phyloP scores from a whole-genome alignment of 2,113 vertebrate species.

The Apeltes quadracus region DNA sequence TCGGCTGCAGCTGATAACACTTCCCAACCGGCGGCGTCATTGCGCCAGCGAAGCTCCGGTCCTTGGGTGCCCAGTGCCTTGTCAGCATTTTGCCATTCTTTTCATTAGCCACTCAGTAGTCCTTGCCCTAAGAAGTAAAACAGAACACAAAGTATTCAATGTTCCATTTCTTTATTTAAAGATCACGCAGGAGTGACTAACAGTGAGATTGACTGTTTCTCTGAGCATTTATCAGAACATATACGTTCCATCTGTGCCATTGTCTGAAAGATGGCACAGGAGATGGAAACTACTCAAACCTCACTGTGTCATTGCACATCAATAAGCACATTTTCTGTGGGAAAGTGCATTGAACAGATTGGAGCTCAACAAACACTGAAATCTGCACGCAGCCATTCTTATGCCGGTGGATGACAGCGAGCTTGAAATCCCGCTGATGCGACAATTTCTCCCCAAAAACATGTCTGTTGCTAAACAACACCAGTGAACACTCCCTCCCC shows the following conservation, averaged over 20 bases:
- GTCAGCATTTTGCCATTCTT: background rate
- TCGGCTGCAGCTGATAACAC: background rate
- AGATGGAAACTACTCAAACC: background rate
- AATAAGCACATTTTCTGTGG: background rate
- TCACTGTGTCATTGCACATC: background rate
- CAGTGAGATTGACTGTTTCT: background rate
- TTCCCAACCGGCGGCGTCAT: background rate
- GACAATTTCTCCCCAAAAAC: conserved; percentile 68
- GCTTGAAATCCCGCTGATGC: conserved; percentile 71
- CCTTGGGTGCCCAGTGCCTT: background rate
- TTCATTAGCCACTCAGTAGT: background rate
- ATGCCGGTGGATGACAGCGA: conserved; percentile 45
- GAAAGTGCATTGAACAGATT: background rate
- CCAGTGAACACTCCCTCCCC: conserved; percentile 36
- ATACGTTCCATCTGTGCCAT: no score
- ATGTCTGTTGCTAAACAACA: conserved; percentile 64
- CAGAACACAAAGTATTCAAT: background rate
- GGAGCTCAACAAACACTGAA: background rate
- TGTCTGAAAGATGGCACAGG: background rate
- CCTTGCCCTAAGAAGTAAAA: background rate
- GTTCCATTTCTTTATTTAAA: background rate
- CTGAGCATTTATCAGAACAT: background rate
- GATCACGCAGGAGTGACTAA: background rate
- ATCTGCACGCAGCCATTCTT: conserved; percentile 11
- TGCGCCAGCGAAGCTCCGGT: background rate